Base-by-base conservation (phyloP, 2,113 vertebrate species). In the Podarcis raffonei region DNA sequence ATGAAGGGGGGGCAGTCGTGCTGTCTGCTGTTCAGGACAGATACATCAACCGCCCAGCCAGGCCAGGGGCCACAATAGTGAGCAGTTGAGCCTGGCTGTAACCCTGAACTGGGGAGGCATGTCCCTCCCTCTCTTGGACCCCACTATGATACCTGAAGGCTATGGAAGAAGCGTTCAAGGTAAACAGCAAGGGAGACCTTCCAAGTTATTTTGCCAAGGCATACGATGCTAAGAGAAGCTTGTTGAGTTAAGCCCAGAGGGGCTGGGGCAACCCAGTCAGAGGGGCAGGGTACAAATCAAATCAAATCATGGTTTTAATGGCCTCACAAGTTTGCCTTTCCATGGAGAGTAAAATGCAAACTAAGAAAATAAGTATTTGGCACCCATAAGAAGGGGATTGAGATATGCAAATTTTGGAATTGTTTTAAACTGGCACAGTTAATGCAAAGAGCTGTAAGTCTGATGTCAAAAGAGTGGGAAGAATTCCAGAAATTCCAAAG, bases 271-370 rank as follows among this genome's bases (percentile, higher is more conserved):
- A 48, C 48, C 48, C 48, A 11, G 48, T 48, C 48, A 11, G 48
- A 48, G 11, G 48, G 48, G 48, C 48, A 53, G 11, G 48, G 48
- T 53, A 11, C 48, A 53, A 53, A 53, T 53, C 48, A 53, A 53
- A 53, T 53, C 48, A 53, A 53, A 12, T 53, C 48, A 53, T 53
- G 39, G 27, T 71, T 72, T 71, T 84, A 71, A 72, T 53, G 53
- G 30, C 69, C 83, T 84, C 68, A 57, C 65, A 71, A 74, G 48
- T 87, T 74, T 87, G 32, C 48, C 53, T 74, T 87, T 81, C 48
- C 68, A 59, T 23, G 32, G 12, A 27, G 48, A 81, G 68, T 81
- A 59, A 59, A 81, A 79, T 66, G 27, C 27, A 78, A 78, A 32
- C 7, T 8, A 57, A 53, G n/a, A 71, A 53, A 72, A n/a, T 4